These are phyloP conservation scores for Alectura lathami DNA, from an alignment of 2,113 vertebrate genomes.

Conservation along the genomic window DNA sequence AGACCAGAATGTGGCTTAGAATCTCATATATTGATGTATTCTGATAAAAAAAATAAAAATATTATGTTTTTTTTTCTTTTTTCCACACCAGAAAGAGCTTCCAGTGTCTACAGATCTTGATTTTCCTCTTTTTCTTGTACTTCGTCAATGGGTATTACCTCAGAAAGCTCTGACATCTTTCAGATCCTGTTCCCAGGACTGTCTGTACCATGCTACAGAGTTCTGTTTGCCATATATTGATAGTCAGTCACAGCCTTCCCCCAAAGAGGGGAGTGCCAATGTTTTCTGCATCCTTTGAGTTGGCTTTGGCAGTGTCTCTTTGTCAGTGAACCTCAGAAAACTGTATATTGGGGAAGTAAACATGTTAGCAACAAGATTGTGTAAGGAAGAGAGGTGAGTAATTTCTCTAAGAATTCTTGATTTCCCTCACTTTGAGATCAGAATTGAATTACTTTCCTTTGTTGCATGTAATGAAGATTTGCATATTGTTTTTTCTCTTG, in stretches of 20 bases:
- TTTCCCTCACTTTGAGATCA: not conserved
- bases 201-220: not conserved
- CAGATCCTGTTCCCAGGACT: not conserved
- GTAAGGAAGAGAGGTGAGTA: not conserved
- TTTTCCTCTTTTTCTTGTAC: not conserved
- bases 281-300: not conserved
- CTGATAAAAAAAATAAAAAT: too few species aligned
- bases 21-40: not conserved
- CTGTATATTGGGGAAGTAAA: not conserved
- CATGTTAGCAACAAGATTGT: not conserved
- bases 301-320: not conserved
- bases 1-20: not conserved
- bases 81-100: not conserved
- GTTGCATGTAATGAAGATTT: not conserved
- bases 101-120: not conserved
- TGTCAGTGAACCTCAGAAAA: not conserved
- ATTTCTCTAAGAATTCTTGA: not conserved
- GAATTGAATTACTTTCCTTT: not conserved
- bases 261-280: accelerated
- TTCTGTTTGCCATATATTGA: not conserved
- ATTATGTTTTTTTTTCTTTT: too few species aligned
- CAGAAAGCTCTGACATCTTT: not conserved
- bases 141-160: not conserved
- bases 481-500: not conserved
- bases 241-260: too few species aligned